These are phyloP conservation scores for Acromyrmex echinatior DNA, from an alignment of 1,140 invertebrate genomes.

Conservation along the genomic window DNA sequence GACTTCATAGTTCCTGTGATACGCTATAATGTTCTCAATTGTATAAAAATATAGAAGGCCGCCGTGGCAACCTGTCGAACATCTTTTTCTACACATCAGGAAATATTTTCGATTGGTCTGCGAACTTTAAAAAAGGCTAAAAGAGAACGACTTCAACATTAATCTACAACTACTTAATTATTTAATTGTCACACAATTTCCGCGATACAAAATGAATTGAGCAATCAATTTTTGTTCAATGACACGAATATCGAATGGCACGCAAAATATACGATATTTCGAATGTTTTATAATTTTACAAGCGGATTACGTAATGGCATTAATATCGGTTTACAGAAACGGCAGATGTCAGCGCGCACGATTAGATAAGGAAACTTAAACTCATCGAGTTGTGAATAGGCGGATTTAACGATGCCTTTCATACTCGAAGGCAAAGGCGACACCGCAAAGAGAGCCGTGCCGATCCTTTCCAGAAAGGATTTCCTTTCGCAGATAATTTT, in stretches of 20 bases:
- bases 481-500: conserved; percentile 64
- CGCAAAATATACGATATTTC: neutral
- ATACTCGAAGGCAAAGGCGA: conserved; percentile 14
- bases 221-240: neutral
- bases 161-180: conserved; percentile 23
- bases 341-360: conserved; percentile 17
- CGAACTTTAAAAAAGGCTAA: neutral
- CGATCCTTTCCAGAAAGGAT: conserved; percentile 37
- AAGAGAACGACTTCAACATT: conserved; percentile 24
- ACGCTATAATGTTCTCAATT: conserved; percentile 64
- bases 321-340: conserved; percentile 27
- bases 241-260: neutral
- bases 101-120: conserved; percentile 28
- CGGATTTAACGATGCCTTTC: conserved; percentile 25
- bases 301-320: neutral
- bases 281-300: neutral
- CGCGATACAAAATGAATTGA: neutral
- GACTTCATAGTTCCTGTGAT: conserved; percentile 62
- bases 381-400: conserved; percentile 27
- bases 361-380: conserved; percentile 46
- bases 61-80: conserved; percentile 24
- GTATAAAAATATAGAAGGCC: conserved; percentile 45
- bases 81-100: conserved; percentile 49
- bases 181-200: neutral
- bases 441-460: neutral